Base-by-base conservation (phyloP, 2,888 invertebrate genomes). In the Oxyteleia sp. region DNA sequence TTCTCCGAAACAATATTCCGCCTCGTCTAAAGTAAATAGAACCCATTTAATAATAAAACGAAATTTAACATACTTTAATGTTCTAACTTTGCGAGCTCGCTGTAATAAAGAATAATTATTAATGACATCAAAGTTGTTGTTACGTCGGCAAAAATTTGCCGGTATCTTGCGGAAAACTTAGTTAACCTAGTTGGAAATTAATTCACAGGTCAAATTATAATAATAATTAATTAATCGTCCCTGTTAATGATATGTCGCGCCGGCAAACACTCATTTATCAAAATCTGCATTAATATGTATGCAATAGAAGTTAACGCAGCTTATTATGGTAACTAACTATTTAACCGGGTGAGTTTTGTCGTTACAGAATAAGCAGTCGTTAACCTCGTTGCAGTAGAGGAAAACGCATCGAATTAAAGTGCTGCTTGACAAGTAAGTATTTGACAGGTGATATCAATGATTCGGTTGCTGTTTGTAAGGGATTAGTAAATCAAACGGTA, bases 401-500 rank as follows among this genome's bases (percentile, higher is more conserved):
- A 35, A 51, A 23, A 5, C 7, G 38, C 38, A 23, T n/a, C 0
- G 18, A 69, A 78, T 79, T 47, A 63, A 63, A 79, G 63, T 71
- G 29, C 53, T 55, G 1, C 11, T 15, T 43, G 68, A 32, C 45
- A 66, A 57, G 57, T 61, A 45, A 59, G 59, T 57, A 66, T 82
- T 71, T 76, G 59, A 72, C 51, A 32, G 47, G 7, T 23, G 63
- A 64, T 74, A 63, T 49, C 64, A 71, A 69, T 75, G 69, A 75
- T 64, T 69, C 57, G 71, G 23, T 49, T 29, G 49, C 38, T 71
- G 59, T 63, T 63, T 75, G 64, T 71, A 82, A 75, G 71, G 59
- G 68, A 69, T 81, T 68, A 69, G 69, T 75, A 74, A 81, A 81
- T 81, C 74, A 74, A 75, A 63, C 49, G 61, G n/a, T n/a, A n/a